Evolutionary conservation across 2,888 invertebrate genomes (phyloP).

Genomic region (Synanthedon andrenaeformis): DNA sequence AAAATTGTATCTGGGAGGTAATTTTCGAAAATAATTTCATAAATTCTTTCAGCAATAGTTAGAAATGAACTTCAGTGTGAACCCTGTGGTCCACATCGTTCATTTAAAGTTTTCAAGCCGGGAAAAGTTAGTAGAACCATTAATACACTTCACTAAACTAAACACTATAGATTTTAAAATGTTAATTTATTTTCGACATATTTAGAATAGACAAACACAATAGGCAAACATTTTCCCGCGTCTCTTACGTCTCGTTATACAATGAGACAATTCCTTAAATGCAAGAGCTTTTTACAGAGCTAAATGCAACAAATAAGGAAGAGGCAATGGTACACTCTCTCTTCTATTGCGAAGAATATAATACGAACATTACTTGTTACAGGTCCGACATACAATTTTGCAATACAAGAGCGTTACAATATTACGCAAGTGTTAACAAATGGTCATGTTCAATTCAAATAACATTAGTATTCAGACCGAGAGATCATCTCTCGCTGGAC

Average conservation of each 20-base stretch:
- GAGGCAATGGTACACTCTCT: constrained; percentile 16
- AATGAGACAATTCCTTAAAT: constrained; percentile 36
- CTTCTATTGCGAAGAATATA: background rate
- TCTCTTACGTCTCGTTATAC: constrained; percentile 59
- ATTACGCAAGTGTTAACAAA: constrained; percentile 12
- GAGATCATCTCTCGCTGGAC: background rate
- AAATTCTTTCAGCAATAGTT: too few species aligned
- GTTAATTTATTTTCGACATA: too few species aligned
- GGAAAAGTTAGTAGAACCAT: too few species aligned
- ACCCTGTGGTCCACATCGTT: too few species aligned
- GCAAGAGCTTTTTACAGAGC: background rate
- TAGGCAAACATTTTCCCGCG: constrained; percentile 47
- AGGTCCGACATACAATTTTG: constrained; percentile 27
- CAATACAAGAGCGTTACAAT: constrained; percentile 18
- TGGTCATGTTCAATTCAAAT: constrained; percentile 6
- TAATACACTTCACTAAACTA: too few species aligned
- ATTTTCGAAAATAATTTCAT: too few species aligned
- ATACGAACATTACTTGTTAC: constrained; percentile 18
- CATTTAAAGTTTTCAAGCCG: too few species aligned
- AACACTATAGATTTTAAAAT: too few species aligned
- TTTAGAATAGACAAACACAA: constrained; percentile 31
- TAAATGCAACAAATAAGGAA: background rate
- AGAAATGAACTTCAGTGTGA: too few species aligned
- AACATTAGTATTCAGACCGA: too few species aligned
- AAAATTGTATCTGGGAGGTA: too few species aligned